Base-by-base conservation (phyloP, 2,888 invertebrate species). In the Nysson spinosus region DNA sequence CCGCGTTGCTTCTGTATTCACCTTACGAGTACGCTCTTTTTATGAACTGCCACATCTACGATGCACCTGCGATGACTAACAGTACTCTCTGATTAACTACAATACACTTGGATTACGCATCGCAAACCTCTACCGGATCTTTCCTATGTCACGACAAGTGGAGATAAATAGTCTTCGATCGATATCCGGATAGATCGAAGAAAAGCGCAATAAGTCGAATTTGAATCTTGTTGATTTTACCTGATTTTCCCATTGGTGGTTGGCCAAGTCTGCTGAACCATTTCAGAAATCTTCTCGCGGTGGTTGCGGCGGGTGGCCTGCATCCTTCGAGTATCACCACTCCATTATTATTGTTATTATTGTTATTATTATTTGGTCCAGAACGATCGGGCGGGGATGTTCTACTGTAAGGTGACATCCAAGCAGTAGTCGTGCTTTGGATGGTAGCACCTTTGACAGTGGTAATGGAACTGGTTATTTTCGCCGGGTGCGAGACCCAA, bases 211-310 rank as follows among this genome's bases (percentile, higher is more conserved):
- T 2, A 5, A 26, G 1, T 12, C 26, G 20, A 6, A 11, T 19
- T 4, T 3, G 11, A 3, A 11, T 24, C 12, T 4, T 3, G n/a
- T n/a, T n/a, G 1, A 9, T 20, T 40, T 68, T 82, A 84, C 88
- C 88, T 83, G 88, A 88, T 76, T 89, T 89, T 76, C 88, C 89
- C 64, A 88, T 89, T 24, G 89, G 88, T 60, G 89, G 89, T 51
- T 89, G 89, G 40, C 89, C 88, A 24, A 90, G 84, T 64, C 89
- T 88, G 37, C 89, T 87, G 75, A 90, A 89, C 90, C 90, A 90
- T 76, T 89, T 86, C 65, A 90, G 86, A 77, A 90, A 90, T 57
- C 89, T 83, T 69, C 90, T 88, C 7, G 89, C 89, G 5, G 88
- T 89, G 20, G 89, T 87, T 12, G 85, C 84, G 19, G 82, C 79